These are phyloP conservation scores for Muscicapa adusta DNA, from an alignment of 2,113 vertebrate species.

Conservation along the genomic window DNA sequence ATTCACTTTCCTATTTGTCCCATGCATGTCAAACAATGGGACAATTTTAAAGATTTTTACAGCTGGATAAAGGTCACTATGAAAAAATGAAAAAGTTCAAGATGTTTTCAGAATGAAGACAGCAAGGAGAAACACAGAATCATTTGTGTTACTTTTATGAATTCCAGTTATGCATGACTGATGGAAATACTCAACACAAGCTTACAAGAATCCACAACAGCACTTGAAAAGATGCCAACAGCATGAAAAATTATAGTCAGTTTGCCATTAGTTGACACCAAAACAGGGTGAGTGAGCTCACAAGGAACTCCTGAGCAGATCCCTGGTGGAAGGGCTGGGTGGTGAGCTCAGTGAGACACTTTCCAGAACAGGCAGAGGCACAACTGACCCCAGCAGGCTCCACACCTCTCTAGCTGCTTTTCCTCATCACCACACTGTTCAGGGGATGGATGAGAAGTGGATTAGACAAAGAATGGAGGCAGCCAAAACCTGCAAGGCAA, in stretches of 20 bases:
- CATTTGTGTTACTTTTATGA: not conserved
- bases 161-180: not conserved
- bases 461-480: not conserved
- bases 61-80: not conserved
- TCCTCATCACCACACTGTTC: not conserved
- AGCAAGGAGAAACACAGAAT: not conserved
- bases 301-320: not conserved
- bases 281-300: not conserved
- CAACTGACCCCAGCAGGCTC: not conserved
- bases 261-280: not conserved
- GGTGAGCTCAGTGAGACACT: not conserved
- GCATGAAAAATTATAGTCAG: not conserved
- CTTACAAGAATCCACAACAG: not conserved
- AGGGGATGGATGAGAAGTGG: not conserved
- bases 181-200: not conserved
- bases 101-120: not conserved
- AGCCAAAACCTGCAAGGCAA: not conserved
- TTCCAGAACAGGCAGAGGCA: not conserved
- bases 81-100: not conserved
- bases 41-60: not conserved
- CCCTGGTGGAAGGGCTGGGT: not conserved
- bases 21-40: not conserved
- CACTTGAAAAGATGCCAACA: not conserved
- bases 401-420: not conserved
- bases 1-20: not conserved